Evolutionary conservation across 92 coral and sea anemone genomes (phyloP).

Genomic region (Parazoanthus darwini): DNA sequence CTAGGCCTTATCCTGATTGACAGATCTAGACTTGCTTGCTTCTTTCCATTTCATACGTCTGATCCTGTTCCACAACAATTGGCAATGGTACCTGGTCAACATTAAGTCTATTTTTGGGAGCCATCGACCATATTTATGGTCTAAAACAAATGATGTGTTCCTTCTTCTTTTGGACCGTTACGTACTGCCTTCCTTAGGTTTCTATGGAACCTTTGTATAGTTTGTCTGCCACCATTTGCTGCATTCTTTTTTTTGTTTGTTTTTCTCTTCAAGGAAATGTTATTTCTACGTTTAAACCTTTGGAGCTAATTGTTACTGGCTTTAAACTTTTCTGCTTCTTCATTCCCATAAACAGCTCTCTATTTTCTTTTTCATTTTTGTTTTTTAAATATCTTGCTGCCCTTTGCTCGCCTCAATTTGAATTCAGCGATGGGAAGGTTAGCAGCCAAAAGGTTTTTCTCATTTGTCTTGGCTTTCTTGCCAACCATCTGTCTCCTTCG

Average conservation of each 20-base stretch:
- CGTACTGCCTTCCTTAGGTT: neutral
- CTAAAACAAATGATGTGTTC: neutral
- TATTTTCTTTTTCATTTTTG: constrained; percentile 47
- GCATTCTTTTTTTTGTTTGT: constrained; percentile 48
- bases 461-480: constrained; percentile 44
- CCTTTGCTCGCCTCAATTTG: constrained; percentile 53
- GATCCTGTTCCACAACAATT: constrained; percentile 38
- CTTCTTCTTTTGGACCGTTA: constrained; percentile 24
- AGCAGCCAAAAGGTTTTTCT: constrained; percentile 45
- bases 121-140: constrained; percentile 14
- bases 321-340: constrained; percentile 41
- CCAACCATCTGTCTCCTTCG: constrained; percentile 43
- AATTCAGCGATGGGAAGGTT: constrained; percentile 52
- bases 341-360: constrained; percentile 48
- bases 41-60: constrained; percentile 38
- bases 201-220: constrained; percentile 44
- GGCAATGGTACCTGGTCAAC: constrained; percentile 36
- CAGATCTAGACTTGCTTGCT: constrained; percentile 39
- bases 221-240: constrained; percentile 46
- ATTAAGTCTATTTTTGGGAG: constrained; percentile 15
- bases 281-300: constrained; percentile 25
- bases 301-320: constrained; percentile 19
- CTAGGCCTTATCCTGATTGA: constrained; percentile 38
- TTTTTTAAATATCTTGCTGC: constrained; percentile 43
- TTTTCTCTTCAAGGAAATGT: constrained; percentile 44